Percentiles rank a stretch among this genome's conserved stretches.
Evolutionary conservation across 2,797 vertebrate genomes (phyloP).

Genomic region (Xenops minutus): DNA sequence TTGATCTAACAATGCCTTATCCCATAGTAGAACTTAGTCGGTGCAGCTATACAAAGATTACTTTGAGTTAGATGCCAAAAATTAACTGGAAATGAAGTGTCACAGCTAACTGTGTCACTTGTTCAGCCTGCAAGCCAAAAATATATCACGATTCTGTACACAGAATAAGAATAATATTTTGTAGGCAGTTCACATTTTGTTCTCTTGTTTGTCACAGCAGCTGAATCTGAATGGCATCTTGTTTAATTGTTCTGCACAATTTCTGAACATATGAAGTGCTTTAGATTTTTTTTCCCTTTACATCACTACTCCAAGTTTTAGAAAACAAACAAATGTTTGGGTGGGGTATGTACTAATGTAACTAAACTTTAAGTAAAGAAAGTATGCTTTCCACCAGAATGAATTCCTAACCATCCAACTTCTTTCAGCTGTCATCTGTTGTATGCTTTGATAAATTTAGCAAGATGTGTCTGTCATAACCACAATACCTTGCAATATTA

Average conservation of each 20-base stretch:
- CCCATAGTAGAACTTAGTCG: neutral
- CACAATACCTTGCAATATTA: neutral
- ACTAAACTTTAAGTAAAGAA: neutral
- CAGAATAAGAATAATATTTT: neutral
- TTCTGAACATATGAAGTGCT: neutral
- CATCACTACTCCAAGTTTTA: neutral
- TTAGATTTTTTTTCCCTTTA: neutral
- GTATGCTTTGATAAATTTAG: slow-evolving; percentile 35
- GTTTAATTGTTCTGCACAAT: neutral
- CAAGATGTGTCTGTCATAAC: neutral
- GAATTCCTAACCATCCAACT: neutral
- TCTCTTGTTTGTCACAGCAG: neutral
- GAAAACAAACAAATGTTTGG: neutral
- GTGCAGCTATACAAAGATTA: neutral
- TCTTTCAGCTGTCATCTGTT: neutral
- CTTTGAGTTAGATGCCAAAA: neutral
- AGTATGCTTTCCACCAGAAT: neutral
- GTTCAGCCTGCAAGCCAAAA: neutral
- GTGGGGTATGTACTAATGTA: neutral
- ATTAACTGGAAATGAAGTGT: neutral
- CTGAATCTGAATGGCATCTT: neutral
- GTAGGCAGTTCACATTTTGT: neutral
- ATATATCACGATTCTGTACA: neutral
- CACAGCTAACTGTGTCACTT: neutral
- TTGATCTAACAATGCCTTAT: neutral